Evolutionary conservation across 2,797 vertebrate genomes (phyloP).

Genomic region (Coranthus polyacanthus): DNA sequence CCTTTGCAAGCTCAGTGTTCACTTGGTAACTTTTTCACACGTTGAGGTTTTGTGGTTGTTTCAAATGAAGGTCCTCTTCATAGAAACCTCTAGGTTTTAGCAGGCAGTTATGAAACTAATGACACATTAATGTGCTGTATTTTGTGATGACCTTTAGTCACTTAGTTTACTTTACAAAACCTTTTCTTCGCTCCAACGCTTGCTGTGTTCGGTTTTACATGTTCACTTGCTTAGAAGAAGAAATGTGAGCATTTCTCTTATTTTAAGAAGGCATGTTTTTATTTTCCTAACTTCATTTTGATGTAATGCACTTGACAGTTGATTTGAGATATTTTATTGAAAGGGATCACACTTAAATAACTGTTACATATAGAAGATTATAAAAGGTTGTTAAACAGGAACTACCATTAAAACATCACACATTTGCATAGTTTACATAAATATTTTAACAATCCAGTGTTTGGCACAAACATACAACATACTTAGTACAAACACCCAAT

Average conservation of each 20-base stretch:
- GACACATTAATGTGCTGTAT: not conserved
- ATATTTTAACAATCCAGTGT: not conserved
- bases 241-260: not conserved
- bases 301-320: no score
- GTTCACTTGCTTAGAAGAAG: not conserved
- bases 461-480: not conserved
- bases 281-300: no score
- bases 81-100: not conserved
- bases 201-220: not conserved
- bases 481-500: not conserved
- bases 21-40: not conserved
- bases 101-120: not conserved
- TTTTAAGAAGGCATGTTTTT: no score
- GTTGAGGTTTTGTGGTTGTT: no score
- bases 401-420: not conserved
- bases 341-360: slow-evolving; percentile 7
- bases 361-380: not conserved
- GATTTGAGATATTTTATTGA: slow-evolving; percentile 17
- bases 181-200: not conserved
- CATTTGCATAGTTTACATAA: not conserved
- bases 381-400: not conserved
- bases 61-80: not conserved
- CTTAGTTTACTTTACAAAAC: no score
- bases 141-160: not conserved
- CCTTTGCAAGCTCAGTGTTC: not conserved